Evolutionary conservation across 37 sponge, comb jelly and placozoan genomes (phyloP), one percentile per base, ranked within the genome.

Genomic region (Aplysina aerophoba): DNA sequence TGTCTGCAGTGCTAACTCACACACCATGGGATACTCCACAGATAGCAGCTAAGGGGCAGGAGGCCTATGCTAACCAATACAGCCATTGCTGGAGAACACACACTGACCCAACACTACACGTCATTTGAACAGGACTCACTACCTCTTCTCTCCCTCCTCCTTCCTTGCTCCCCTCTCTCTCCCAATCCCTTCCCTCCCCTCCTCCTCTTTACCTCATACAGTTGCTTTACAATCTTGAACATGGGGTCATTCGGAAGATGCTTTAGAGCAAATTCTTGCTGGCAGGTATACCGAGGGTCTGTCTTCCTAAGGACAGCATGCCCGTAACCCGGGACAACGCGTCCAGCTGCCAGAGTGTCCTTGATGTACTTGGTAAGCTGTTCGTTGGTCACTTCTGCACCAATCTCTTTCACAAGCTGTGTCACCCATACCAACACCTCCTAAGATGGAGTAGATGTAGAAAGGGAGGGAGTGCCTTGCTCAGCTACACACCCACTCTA

Each of bases 271-370:
- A 98, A 98, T 85, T 92, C 95, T 15, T 93, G 85, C 90, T 98
- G 99, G 78, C 97, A 96, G 22, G 85, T 94, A 82, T 98, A 98
- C 31, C 99, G 91, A 3, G 99, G 99, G 56, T 98, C 99, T 22
- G 99, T 98, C 89, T 96, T 96, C 4, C 99, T 89, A 58, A 98
- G 79, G 17, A 98, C 99, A 25, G 99, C 99, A 85, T 98, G 99
- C 1, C 99, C 99, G 73, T 88, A 98, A 0, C 99, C 99, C 34
- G 99, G 99, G 0, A 98, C 97, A 57, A 98, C 99, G 86, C 91
- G 95, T 38, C 99, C 99, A 67, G 86, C 91, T 15, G 90, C 92
- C 25, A 98, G 91, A 58, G 97, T 98, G 56, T 92, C 91, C 99
- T 95, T 94, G 44, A 98, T 71, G 85, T 87, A 96, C 1, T 96